Conservation (phyloP, 53 echinoderm and acorn worm species). For the Paelopatides confundens region DNA sequence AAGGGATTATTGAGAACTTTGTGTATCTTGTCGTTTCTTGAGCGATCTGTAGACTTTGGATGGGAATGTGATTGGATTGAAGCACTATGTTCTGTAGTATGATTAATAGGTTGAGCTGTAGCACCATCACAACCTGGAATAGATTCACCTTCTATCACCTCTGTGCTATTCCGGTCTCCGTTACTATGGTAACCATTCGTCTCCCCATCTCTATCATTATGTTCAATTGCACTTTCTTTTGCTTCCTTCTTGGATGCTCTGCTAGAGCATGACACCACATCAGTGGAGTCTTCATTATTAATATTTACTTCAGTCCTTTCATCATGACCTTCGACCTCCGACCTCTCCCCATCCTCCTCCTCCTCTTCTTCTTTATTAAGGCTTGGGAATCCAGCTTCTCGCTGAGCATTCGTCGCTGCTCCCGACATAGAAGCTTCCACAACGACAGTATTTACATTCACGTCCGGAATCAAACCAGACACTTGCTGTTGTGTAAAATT, state of each 20-base stretch:
- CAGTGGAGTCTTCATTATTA: neutral
- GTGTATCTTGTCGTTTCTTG: neutral
- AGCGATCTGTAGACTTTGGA: neutral
- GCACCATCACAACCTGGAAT: neutral
- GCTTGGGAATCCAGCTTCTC: neutral
- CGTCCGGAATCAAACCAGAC: neutral
- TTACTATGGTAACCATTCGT: constrained; percentile 12
- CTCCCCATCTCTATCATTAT: constrained; percentile 1
- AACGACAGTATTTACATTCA: neutral
- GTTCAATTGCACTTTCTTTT: constrained; percentile 7
- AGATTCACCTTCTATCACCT: neutral
- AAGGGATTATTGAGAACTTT: neutral
- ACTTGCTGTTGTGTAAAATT: neutral
- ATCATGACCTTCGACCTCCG: neutral
- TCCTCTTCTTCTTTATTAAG: neutral
- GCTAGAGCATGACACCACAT: neutral
- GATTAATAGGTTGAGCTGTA: neutral
- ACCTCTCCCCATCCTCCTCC: neutral
- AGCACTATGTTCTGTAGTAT: neutral
- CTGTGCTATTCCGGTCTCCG: neutral
- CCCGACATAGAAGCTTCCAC: neutral
- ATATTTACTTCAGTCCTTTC: neutral
- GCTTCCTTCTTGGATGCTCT: neutral
- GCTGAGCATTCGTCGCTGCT: neutral
- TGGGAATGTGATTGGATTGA: constrained; percentile 24